Evolutionary conservation across 1,140 invertebrate genomes (phyloP).

Genomic region (Hydropsyche tenuis): DNA sequence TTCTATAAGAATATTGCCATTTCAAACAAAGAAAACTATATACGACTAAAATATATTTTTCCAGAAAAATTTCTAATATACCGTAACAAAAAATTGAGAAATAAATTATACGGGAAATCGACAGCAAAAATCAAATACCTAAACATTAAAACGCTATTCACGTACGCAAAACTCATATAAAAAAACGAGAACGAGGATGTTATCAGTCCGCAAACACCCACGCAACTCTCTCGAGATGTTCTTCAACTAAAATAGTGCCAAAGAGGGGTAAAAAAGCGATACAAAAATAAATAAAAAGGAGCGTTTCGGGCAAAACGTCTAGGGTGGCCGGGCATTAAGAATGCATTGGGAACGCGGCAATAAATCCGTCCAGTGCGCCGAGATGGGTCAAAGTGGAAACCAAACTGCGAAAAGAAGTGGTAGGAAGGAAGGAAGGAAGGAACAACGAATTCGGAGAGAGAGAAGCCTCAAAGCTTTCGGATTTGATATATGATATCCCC

Average conservation of each 20-base stretch:
- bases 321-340: slow-evolving; percentile 35
- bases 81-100: no score
- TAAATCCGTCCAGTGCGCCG: slow-evolving; percentile 36
- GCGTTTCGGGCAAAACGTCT: slow-evolving; percentile 14
- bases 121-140: no score
- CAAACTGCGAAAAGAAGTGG: background rate
- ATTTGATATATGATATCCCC: slow-evolving; percentile 24
- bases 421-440: background rate
- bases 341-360: slow-evolving; percentile 46
- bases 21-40: no score
- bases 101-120: no score
- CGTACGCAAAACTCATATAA: background rate
- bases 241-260: background rate
- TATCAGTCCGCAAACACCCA: slow-evolving; percentile 13
- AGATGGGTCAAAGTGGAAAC: slow-evolving; percentile 10
- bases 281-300: slow-evolving; percentile 20
- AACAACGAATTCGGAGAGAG: background rate
- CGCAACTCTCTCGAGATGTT: background rate
- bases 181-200: slow-evolving; percentile 2
- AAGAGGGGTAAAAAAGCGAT: background rate
- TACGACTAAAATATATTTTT: no score
- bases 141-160: background rate
- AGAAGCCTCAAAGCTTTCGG: slow-evolving; percentile 10
- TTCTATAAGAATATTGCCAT: no score
- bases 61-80: no score